Conservation (phyloP, 2,888 invertebrate genomes). For the Anarsia innoxiella region DNA sequence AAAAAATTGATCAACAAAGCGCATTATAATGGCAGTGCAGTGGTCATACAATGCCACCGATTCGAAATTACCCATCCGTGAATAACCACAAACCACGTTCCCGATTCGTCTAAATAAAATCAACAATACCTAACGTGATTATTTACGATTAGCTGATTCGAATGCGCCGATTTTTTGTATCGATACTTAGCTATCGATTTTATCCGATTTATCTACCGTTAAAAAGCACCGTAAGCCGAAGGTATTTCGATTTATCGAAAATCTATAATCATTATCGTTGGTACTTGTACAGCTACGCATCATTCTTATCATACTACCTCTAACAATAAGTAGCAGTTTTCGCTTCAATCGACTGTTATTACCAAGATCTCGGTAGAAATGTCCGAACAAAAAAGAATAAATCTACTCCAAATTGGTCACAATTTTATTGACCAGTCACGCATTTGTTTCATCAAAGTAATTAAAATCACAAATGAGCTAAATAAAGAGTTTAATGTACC, state of each 20-base stretch:
- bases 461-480: conserved; percentile 13
- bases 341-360: conserved; percentile 6
- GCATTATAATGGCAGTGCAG: conserved; percentile 27
- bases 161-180: conserved; percentile 47
- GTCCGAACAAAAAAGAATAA: conserved; percentile 13
- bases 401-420: conserved; percentile 15
- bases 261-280: conserved; percentile 31
- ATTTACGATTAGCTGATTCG: conserved; percentile 56
- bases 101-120: conserved; percentile 42
- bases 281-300: conserved; percentile 28
- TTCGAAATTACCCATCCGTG: conserved; percentile 36
- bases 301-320: conserved; percentile 25
- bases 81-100: conserved; percentile 33
- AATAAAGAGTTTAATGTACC: conserved; percentile 10
- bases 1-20: conserved; percentile 25
- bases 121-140: conserved; percentile 43
- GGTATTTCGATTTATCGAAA: conserved; percentile 52
- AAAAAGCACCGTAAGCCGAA: conserved; percentile 55
- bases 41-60: conserved; percentile 27
- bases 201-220: conserved; percentile 61
- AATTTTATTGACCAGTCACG: conserved; percentile 22
- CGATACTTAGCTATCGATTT: conserved; percentile 54
- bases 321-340: conserved; percentile 4
- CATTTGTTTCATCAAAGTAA: conserved; percentile 8
- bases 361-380: conserved; percentile 12